Conservation (phyloP, 2,797 vertebrate genomes). For the Spatula clypeata region DNA sequence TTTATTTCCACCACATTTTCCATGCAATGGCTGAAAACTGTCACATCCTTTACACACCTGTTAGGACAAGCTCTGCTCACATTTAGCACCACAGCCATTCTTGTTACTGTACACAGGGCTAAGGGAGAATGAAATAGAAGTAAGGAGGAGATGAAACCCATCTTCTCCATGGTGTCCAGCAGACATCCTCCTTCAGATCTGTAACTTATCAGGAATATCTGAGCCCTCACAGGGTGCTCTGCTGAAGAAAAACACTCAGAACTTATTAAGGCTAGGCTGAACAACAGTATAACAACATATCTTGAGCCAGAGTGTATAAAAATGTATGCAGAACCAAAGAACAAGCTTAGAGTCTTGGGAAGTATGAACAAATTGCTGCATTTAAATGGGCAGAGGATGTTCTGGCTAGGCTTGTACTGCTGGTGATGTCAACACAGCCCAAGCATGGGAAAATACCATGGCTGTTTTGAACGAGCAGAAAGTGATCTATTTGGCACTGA, state of each 20-base stretch:
- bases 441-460: background rate
- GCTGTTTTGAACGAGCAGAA: background rate
- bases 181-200: background rate
- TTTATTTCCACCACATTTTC: background rate
- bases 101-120: background rate
- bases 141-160: background rate
- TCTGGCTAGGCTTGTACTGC: background rate
- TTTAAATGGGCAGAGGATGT: background rate
- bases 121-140: background rate
- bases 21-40: background rate
- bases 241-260: background rate
- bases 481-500: background rate
- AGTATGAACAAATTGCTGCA: background rate
- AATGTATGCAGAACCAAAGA: background rate
- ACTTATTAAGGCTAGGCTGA: background rate
- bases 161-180: background rate
- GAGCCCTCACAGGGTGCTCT: background rate
- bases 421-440: background rate
- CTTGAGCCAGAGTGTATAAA: too few relatives aligned
- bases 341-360: background rate
- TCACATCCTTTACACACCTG: background rate
- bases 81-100: background rate
- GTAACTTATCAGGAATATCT: background rate
- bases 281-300: background rate
- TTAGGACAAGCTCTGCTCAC: background rate